These are phyloP conservation scores for Noctua fimbriata DNA, from an alignment of 2,888 invertebrate genomes.

Conservation along the genomic window DNA sequence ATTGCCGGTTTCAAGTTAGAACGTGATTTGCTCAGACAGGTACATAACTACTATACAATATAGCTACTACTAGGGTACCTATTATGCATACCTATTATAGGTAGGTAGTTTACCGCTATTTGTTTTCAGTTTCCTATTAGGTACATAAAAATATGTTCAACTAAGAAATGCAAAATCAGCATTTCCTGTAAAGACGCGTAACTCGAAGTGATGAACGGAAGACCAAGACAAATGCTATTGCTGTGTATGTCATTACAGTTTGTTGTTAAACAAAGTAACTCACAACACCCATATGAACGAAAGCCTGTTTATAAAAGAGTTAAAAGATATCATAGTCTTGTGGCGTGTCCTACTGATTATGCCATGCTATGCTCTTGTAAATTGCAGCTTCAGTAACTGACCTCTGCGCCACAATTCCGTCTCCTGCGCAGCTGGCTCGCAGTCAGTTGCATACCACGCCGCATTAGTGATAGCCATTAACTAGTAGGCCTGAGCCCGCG, in stretches of 20 bases:
- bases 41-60: too few relatives aligned
- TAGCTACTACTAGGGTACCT: background rate
- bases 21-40: background rate
- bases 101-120: background rate
- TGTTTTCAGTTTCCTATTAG: too few relatives aligned
- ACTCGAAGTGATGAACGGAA: slow-evolving; percentile 10
- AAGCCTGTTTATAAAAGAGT: background rate
- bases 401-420: background rate
- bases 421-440: background rate
- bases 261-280: slow-evolving; percentile 3
- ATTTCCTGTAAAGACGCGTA: background rate
- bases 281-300: background rate
- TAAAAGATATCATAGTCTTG: background rate
- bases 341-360: background rate
- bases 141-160: background rate
- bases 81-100: background rate
- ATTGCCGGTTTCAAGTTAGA: slow-evolving; percentile 3
- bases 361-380: background rate
- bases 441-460: background rate
- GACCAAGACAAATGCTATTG: slow-evolving; percentile 5
- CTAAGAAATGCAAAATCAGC: background rate
- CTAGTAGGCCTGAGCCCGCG: background rate
- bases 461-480: background rate
- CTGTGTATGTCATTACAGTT: background rate
- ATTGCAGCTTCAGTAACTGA: background rate